Base-by-base conservation (phyloP, 2,797 vertebrate genomes). In the Halcyon chelicuti region DNA sequence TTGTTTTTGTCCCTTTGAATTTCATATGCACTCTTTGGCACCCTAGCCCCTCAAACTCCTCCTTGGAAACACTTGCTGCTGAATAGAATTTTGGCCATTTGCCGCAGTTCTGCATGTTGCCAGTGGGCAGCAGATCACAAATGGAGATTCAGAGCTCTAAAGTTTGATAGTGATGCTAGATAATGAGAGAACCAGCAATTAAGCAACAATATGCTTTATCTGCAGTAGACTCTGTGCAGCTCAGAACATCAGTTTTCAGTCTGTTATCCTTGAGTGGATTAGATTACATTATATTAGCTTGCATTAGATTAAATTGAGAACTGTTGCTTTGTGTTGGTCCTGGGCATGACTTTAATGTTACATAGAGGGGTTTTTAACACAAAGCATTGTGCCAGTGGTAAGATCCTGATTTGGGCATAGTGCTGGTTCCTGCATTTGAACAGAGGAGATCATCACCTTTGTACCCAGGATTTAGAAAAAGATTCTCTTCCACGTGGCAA, bases 191-290 rank as follows among this genome's bases (percentile, higher is more conserved):
- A 83, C 44, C 40, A 84, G 40, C 33, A 86, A 88, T 83, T 93
- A 86, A 86, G 35, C 49, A 74, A 40, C 44, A 49, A 2, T 54
- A 14, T n/a, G 15, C 63, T 93, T 86, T 83, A 73, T 83, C 40
- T 92, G 67, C 47, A 73, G 51, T 67, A 44, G 85, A 40, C 66
- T 71, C 51, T 85, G 26, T 89, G 44, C 28, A 71, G 19, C 78
- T 91, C 22, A 54, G 52, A 90, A 88, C 85, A 74, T 86, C 40
- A 57, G 40, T 90, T 93, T 93, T 84, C 83, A 86, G 57, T 91
- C 72, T 77, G 80, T 94, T 93, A 54, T 18, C 29, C 44, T 42
- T 20, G 12, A 86, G 33, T 57, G 52, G 49, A 83, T 91, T 90
- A 86, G 40, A 73, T 82, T 90, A 66, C 4, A 3, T 67, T 79